phyloP scores from a whole-genome alignment of 2,888 invertebrate species.

The Thereva nobilitata region DNA sequence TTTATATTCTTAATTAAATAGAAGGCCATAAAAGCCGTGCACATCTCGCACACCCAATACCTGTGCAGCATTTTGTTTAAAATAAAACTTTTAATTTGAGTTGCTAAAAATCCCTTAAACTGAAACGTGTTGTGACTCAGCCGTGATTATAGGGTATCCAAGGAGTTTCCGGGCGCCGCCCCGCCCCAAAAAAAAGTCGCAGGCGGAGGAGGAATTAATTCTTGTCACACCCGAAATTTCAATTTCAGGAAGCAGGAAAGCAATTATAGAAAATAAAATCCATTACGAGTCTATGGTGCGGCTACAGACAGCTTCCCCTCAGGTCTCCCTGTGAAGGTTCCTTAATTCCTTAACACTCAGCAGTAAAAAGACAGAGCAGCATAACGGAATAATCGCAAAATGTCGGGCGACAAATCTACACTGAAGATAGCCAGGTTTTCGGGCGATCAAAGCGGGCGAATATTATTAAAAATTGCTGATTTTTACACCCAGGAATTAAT shows the following conservation, averaged over 20 bases:
- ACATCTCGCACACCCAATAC: no score
- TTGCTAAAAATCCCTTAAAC: no score
- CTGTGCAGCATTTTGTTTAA: no score
- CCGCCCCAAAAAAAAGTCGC: neutral
- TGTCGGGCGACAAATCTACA: constrained; percentile 13
- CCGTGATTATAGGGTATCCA: no score
- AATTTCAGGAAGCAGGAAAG: constrained; percentile 28
- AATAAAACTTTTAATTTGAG: no score
- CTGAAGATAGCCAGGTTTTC: neutral
- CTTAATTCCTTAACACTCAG: constrained; percentile 22
- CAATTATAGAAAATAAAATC: constrained; percentile 26
- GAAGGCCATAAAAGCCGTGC: no score
- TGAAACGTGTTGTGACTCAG: no score
- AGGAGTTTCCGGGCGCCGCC: no score
- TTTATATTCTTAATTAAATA: no score
- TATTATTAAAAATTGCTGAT: constrained; percentile 40
- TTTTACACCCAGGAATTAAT: constrained; percentile 34
- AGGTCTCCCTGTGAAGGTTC: neutral
- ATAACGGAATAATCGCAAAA: constrained; percentile 21
- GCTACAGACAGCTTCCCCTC: constrained; percentile 1
- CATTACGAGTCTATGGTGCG: constrained; percentile 9
- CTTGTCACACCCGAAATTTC: constrained; percentile 32
- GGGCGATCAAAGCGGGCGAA: constrained; percentile 12
- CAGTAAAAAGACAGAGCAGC: constrained; percentile 23
- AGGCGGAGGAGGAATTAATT: constrained; percentile 20